phyloP scores from a whole-genome alignment of 2,888 invertebrate genomes.

The Ophioninae sp. region DNA sequence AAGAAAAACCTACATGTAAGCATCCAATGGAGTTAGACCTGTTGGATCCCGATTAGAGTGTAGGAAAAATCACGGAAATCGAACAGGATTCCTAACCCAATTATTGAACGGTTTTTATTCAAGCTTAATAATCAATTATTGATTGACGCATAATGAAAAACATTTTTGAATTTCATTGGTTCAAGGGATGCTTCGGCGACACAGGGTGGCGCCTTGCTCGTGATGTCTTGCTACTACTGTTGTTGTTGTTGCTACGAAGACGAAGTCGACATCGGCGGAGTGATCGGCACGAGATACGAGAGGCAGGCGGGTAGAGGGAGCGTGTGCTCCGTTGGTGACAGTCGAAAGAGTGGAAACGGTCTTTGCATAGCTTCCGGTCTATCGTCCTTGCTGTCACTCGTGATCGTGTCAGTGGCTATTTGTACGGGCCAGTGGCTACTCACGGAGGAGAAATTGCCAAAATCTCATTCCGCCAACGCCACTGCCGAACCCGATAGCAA shows the following conservation, averaged over 20 bases:
- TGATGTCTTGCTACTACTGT: conserved; percentile 77
- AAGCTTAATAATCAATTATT: neutral
- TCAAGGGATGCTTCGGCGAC: conserved; percentile 74
- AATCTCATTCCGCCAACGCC: conserved; percentile 87
- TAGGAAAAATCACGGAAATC: too few relatives aligned
- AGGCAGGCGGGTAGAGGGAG: conserved; percentile 58
- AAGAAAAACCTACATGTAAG: too few relatives aligned
- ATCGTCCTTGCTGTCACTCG: conserved; percentile 87
- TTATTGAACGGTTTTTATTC: too few relatives aligned
- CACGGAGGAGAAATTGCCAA: conserved; percentile 92
- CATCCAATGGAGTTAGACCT: too few relatives aligned
- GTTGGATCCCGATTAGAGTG: too few relatives aligned
- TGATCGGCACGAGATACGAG: conserved; percentile 54
- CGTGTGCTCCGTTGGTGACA: conserved; percentile 63
- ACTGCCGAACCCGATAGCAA: conserved; percentile 89
- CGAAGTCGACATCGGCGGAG: conserved; percentile 61
- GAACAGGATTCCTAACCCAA: too few relatives aligned
- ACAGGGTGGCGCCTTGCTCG: conserved; percentile 70
- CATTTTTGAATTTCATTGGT: conserved; percentile 18
- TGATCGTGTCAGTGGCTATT: conserved; percentile 88
- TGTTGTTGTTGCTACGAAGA: conserved; percentile 71
- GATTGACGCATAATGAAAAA: neutral
- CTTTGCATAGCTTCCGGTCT: conserved; percentile 80
- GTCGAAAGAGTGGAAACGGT: conserved; percentile 70
- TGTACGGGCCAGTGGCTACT: conserved; percentile 93